phyloP scores from a whole-genome alignment of 2,888 invertebrate genomes.

The Nineta flava region DNA sequence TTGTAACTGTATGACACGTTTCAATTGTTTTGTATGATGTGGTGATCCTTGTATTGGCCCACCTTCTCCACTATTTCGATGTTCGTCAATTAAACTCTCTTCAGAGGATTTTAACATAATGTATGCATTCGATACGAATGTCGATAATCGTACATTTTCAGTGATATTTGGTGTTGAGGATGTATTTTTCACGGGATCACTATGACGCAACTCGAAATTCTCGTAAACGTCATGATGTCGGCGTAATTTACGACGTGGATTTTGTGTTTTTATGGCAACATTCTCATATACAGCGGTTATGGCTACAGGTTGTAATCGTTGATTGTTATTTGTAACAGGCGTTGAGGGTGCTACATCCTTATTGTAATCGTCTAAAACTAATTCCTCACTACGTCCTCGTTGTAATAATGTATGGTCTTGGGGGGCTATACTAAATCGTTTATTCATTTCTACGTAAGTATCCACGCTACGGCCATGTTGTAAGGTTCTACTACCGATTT shows the following conservation, averaged over 20 bases:
- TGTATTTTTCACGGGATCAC: conserved; percentile 16
- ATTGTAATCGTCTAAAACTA: conserved; percentile 24
- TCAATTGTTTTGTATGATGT: conserved; percentile 10
- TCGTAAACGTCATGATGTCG: conserved; percentile 40
- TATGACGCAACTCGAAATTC: conserved; percentile 33
- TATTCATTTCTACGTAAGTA: conserved; percentile 62
- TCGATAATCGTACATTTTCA: conserved; percentile 18
- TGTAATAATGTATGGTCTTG: conserved; percentile 20
- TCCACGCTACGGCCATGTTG: conserved; percentile 59
- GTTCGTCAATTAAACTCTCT: conserved; percentile 42
- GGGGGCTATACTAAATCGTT: conserved; percentile 30
- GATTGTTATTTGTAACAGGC: conserved; percentile 14
- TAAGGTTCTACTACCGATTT: conserved; percentile 36
- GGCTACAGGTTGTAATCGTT: conserved; percentile 43
- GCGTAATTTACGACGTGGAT: conserved; percentile 52
- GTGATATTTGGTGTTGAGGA: conserved; percentile 24
- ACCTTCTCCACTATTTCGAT: conserved; percentile 13
- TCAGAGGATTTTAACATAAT: conserved; percentile 39
- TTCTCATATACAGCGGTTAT: conserved; percentile 61
- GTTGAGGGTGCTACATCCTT: conserved; percentile 22
- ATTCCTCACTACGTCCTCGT: conserved; percentile 12
- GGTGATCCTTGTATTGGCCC: conserved; percentile 1
- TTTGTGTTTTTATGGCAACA: conserved; percentile 51
- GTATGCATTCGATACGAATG: conserved; percentile 36
- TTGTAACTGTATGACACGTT: conserved; percentile 6